These are phyloP conservation scores for Neodiprion lecontei DNA, from an alignment of 1,140 invertebrate species.

Conservation along the genomic window DNA sequence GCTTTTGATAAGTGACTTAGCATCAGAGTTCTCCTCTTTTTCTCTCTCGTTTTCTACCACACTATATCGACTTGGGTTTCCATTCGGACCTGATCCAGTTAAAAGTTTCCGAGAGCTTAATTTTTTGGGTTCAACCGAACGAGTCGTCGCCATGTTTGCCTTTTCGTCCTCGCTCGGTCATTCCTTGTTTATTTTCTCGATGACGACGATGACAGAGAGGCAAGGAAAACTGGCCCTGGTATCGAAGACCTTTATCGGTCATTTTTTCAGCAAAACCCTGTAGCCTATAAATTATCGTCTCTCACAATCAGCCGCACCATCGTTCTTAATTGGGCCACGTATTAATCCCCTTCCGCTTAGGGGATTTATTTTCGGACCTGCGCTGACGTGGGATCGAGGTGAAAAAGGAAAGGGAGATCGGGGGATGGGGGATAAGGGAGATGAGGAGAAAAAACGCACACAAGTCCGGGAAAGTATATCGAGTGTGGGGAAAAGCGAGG, in stretches of 20 bases:
- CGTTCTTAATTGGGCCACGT: constrained; percentile 6
- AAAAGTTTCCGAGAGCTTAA: not conserved
- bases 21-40: not conserved
- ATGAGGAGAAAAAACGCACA: too few species aligned
- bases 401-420: not conserved
- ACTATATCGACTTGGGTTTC: not conserved
- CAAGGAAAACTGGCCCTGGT: too few species aligned
- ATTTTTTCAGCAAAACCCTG: not conserved
- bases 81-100: not conserved
- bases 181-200: too few species aligned
- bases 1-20: not conserved
- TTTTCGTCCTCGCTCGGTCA: not conserved
- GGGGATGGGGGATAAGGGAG: too few species aligned
- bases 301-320: not conserved
- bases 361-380: constrained; percentile 1
- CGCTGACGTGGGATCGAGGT: not conserved
- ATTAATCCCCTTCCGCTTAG: constrained; percentile 2
- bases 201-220: too few species aligned
- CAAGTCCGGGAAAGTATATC: too few species aligned
- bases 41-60: not conserved
- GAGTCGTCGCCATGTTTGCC: not conserved
- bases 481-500: not conserved
- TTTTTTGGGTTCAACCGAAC: not conserved
- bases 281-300: constrained; percentile 3
- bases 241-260: not conserved